Conservation (phyloP, 2,113 vertebrate species). For the Scatophagus argus region DNA sequence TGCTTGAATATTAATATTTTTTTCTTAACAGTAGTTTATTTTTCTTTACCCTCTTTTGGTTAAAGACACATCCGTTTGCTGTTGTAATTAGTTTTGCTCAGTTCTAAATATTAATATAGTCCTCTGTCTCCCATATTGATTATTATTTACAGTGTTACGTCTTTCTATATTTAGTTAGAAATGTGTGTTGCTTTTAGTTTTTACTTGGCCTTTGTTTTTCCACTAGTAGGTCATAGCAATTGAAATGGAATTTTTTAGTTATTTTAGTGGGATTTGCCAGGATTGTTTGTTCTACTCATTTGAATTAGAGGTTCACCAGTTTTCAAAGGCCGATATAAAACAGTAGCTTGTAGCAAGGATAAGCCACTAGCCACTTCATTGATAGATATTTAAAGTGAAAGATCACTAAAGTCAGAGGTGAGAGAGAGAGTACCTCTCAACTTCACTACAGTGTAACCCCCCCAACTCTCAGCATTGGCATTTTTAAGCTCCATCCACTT, state of each 20-base stretch:
- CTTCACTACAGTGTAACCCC: neutral
- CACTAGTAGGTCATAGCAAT: too few relatives aligned
- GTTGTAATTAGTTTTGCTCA: neutral
- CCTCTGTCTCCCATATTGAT: too few relatives aligned
- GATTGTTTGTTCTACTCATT: too few relatives aligned
- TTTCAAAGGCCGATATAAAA: too few relatives aligned
- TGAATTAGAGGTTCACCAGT: too few relatives aligned
- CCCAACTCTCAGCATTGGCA: too few relatives aligned
- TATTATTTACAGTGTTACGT: too few relatives aligned
- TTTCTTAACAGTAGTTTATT: neutral
- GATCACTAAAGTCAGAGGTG: neutral
- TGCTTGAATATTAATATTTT: neutral
- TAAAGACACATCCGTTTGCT: neutral
- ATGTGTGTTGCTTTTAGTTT: neutral
- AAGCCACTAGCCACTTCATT: too few relatives aligned
- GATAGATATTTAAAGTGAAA: conserved; percentile 5
- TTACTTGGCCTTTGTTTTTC: neutral
- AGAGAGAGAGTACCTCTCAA: neutral
- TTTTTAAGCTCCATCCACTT: neutral
- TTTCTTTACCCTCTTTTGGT: neutral
- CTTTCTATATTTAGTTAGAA: neutral
- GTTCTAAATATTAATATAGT: too few relatives aligned
- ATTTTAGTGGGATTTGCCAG: too few relatives aligned
- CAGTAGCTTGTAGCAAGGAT: too few relatives aligned
- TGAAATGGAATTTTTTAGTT: too few relatives aligned